Evolutionary conservation across 2,888 invertebrate genomes (phyloP).

Genomic region (Dasypogon diadema): DNA sequence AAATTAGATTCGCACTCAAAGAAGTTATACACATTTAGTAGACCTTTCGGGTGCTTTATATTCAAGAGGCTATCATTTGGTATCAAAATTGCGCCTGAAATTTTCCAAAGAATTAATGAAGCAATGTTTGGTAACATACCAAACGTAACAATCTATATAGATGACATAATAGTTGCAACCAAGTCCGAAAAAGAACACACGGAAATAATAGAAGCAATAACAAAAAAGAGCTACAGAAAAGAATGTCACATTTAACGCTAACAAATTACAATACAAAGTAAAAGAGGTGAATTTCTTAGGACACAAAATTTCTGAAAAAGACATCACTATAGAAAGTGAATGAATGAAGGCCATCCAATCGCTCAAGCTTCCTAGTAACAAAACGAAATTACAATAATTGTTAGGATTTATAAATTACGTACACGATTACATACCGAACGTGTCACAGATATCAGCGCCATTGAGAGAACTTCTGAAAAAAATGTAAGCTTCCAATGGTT

Average conservation of each 20-base stretch:
- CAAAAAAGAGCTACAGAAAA: not conserved
- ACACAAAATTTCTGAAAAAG: not conserved
- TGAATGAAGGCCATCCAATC: not conserved
- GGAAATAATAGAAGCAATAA: too few relatives aligned
- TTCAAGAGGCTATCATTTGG: not conserved
- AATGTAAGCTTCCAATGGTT: not conserved
- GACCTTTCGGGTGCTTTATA: not conserved
- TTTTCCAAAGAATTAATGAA: not conserved
- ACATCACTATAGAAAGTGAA: not conserved
- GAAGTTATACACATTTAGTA: not conserved
- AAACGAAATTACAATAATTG: not conserved
- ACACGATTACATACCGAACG: not conserved
- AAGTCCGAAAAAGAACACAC: not conserved
- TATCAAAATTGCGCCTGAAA: not conserved
- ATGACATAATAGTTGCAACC: not conserved
- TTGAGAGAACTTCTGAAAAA: not conserved
- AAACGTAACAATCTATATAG: not conserved
- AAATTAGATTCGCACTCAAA: not conserved
- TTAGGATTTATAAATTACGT: not conserved
- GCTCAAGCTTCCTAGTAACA: not conserved
- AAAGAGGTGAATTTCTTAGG: not conserved
- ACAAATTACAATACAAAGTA: not conserved
- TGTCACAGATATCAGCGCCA: not conserved
- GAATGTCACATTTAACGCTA: not conserved
- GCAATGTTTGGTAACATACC: not conserved